Conservation (phyloP, 2,113 vertebrate species). For the Malurus alboscapulatus region DNA sequence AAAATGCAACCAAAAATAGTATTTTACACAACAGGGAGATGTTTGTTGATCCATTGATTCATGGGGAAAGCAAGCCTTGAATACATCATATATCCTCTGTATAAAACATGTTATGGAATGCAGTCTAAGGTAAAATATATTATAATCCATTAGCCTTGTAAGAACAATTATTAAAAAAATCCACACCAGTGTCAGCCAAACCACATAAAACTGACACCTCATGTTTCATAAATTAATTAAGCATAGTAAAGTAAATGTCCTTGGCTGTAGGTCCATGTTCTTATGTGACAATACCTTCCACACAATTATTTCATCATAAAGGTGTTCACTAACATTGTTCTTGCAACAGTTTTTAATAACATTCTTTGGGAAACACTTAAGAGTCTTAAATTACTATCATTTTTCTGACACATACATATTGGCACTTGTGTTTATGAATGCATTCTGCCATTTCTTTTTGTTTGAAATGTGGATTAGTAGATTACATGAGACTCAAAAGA, state of each 20-base stretch:
- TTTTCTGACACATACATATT: not conserved
- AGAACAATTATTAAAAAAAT: not conserved
- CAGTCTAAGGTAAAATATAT: conserved; percentile 57
- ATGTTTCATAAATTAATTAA: conserved; percentile 4
- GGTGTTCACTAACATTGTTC: conserved; percentile 22
- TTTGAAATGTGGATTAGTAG: not conserved
- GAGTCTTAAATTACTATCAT: conserved; percentile 22
- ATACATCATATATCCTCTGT: not conserved
- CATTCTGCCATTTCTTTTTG: conserved; percentile 16
- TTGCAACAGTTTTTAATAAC: conserved; percentile 15
- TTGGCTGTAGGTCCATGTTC: conserved; percentile 29
- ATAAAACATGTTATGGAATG: conserved; percentile 46
- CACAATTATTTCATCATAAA: conserved; percentile 26
- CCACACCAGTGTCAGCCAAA: not conserved
- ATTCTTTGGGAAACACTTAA: not conserved
- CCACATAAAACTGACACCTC: conserved; percentile 19
- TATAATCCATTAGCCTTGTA: conserved; percentile 25
- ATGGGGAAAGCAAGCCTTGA: not conserved
- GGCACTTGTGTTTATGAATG: conserved; percentile 26
- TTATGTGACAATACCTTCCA: not conserved
- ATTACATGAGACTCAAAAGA: not conserved
- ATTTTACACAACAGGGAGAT: not conserved
- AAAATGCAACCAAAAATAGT: not conserved
- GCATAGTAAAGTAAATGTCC: conserved; percentile 22
- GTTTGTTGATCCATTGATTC: not conserved